Evolutionary conservation across 2,797 vertebrate genomes (phyloP).

Genomic region (Gallinago stenura): DNA sequence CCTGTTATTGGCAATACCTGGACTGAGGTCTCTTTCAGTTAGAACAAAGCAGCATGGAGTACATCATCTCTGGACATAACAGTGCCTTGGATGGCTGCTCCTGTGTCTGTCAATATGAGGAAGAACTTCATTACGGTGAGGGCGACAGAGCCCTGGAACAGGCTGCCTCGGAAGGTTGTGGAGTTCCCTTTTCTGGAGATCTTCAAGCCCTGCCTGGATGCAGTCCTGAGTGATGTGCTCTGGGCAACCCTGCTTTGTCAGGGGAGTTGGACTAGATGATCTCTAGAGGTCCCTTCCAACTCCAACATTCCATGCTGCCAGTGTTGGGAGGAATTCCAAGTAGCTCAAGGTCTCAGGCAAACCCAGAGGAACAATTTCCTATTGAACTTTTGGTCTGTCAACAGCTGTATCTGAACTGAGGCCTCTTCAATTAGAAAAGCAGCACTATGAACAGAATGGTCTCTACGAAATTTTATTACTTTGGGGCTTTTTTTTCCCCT

Average conservation of each 20-base stretch:
- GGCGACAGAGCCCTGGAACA: too few species aligned
- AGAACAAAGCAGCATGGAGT: background rate
- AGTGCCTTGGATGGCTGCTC: background rate
- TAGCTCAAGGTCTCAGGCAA: background rate
- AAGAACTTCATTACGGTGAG: too few species aligned
- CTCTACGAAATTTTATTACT: background rate
- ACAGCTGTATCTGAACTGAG: background rate
- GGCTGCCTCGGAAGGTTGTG: too few species aligned
- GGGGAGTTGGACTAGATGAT: too few species aligned
- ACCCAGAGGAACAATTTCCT: background rate
- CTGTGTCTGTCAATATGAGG: background rate
- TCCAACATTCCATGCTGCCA: background rate
- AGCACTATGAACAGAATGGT: background rate
- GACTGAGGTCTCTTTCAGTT: background rate
- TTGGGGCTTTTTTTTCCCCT: background rate
- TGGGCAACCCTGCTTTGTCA: too few species aligned
- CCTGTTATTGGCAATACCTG: background rate
- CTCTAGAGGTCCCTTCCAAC: too few species aligned
- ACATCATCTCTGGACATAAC: accelerated
- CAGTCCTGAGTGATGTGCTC: too few species aligned
- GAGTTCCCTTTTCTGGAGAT: too few species aligned
- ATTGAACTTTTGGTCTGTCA: background rate
- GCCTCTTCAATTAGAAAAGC: background rate
- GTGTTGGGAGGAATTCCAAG: background rate
- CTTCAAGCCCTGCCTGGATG: too few species aligned